Base-by-base conservation (phyloP, 2,797 vertebrate species). In the Hyperoplus immaculatus region DNA sequence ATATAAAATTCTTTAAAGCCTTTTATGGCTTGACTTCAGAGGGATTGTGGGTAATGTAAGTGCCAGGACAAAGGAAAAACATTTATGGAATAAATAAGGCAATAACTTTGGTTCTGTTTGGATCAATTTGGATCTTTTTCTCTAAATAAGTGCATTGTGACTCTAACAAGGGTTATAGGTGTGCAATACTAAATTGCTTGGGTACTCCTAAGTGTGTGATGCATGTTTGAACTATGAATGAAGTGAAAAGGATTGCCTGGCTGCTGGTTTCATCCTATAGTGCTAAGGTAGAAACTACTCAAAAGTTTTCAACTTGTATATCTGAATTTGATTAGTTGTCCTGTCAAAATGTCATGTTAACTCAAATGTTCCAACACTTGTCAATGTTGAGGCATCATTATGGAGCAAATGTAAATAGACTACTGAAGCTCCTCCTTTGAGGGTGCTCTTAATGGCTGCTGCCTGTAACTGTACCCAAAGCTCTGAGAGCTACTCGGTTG, bases 401-500 rank as follows among this genome's bases (percentile, higher is more conserved):
- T 36, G 41, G 38, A 64, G 62, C 16, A 38, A 4, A 60, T 71
- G 58, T 72, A 81, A 88, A 83, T 41, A 54, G 55, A 21, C 46
- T 38, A 11, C 63, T 46, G 51, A 70, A 72, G 64, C 62, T 65
- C 13, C 47, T 68, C 60, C 29, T 83, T 63, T 72, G 75, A 81
- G 42, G 61, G 8, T 4, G 0, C 55, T 75, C 50, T 50, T 75
- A 70, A 69, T 46, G 57, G 72, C 46, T 66, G 45, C 64, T 76
- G 68, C 59, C 66, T 69, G 82, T 60, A 78, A 75, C 82, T 47
- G 70, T 69, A 71, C 58, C 69, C 41, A 1, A 11, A 78, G 57
- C 75, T 81, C 38, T 65, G 62, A 81, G 73, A 83, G 69, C 75
- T 42, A 8, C 59, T 84, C 73, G 69, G 78, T 77, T 80, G 77